These are phyloP conservation scores for Saguinus imperator DNA, from an alignment of 2,113 vertebrate genomes.

Conservation along the genomic window DNA sequence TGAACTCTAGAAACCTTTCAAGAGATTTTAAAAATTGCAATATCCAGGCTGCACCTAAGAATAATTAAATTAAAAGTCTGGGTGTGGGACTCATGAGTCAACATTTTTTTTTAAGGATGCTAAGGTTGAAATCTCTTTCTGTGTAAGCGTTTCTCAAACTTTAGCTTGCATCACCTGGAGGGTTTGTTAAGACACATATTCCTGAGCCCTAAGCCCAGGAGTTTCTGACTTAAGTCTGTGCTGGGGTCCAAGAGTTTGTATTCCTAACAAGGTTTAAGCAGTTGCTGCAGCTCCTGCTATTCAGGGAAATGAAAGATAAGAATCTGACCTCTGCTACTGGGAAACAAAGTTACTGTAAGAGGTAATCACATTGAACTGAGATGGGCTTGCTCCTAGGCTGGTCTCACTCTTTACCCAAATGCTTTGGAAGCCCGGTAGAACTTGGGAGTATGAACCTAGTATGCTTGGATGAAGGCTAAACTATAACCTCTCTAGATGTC, in stretches of 20 bases:
- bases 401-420: not conserved
- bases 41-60: not conserved
- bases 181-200: not conserved
- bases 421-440: not conserved
- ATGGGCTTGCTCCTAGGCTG: not conserved
- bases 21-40: not conserved
- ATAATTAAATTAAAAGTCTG: not conserved
- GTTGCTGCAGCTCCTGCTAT: not conserved
- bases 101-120: not conserved
- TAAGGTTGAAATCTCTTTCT: not conserved
- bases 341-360: not conserved
- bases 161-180: not conserved
- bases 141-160: not conserved
- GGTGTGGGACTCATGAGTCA: not conserved
- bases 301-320: not conserved
- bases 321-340: not conserved
- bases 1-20: not conserved
- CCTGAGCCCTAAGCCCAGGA: not conserved
- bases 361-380: not conserved
- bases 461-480: not conserved
- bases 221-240: not conserved
- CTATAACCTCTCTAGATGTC: not conserved
- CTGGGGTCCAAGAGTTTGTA: not conserved
- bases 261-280: not conserved
- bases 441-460: not conserved